A percentile compares a stretch with the other conserved stretches of the same genome.
Conservation (phyloP, 2,113 vertebrate genomes). For the Ceyx cyanopectus region DNA sequence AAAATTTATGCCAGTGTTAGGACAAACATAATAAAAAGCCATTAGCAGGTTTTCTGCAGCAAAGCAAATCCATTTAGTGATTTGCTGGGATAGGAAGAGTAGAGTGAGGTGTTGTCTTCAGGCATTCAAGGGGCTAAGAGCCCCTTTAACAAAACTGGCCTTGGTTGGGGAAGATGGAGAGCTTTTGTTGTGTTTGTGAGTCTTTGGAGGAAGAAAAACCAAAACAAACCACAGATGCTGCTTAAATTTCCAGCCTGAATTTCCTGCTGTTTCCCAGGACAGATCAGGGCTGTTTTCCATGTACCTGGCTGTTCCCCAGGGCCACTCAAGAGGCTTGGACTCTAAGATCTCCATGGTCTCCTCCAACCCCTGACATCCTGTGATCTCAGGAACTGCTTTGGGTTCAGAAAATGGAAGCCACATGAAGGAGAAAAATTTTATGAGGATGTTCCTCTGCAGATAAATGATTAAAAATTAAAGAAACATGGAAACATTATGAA, state of each 20-base stretch:
- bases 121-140: not conserved
- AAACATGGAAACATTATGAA: not conserved
- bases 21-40: constrained; percentile 26
- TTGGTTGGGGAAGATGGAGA: not conserved
- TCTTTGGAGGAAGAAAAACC: not conserved
- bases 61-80: not conserved
- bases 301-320: not conserved
- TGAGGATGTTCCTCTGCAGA: not conserved
- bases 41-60: not conserved
- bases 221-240: not conserved
- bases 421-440: not conserved
- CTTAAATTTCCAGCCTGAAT: not conserved
- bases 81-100: not conserved
- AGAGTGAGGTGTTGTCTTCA: not conserved
- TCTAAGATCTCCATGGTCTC: no score
- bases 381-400: not conserved
- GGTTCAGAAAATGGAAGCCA: not conserved
- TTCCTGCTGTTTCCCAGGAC: not conserved
- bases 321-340: not conserved
- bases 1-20: constrained; percentile 45
- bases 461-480: not conserved
- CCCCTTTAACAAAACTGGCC: not conserved
- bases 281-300: not conserved
- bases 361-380: no score
- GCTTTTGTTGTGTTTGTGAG: not conserved